Evolutionary conservation across 2,113 vertebrate genomes (phyloP), one percentile per base, ranked within the genome.

Genomic region (Zosterops borbonicus): DNA sequence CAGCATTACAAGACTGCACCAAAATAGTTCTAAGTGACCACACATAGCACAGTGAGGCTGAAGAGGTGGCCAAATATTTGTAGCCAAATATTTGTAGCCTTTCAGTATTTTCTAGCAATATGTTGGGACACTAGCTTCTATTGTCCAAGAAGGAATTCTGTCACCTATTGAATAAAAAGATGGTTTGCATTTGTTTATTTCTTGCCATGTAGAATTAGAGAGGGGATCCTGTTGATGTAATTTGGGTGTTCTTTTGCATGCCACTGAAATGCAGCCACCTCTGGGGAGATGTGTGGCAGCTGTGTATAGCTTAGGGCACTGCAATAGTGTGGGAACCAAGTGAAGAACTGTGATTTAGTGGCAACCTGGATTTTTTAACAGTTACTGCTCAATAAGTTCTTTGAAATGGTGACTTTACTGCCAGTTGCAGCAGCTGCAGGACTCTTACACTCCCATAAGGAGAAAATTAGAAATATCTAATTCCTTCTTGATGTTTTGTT

Each of bases 361-460:
- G 69, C 83, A 95, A 95, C 95, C 90, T 95, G 85, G 84, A 78
- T 83, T 91, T 95, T 94, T 90, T 86, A 92, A 83, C 75, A 86
- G 75, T 95, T 86, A 94, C 71, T 95, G 71, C 90, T 95, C 84
- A 95, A 67, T 91, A 87, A 85, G 91, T 94, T 92, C 89, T 95
- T 94, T 96, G 87, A 94, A 97, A 94, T 88, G 35, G 67, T 97
- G 92, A 81, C 85, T 95, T 96, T 95, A 93, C 75, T 95, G 87
- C 75, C 79, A 92, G 67, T 96, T 88, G 56, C 47, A 94, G 79
- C 96, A 96, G 96, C 93, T 94, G 93, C 88, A 92, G 90, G 84
- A 70, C 82, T 86, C 59, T 76, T 37, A 50, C 7, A 64, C 39
- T 93, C 52, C 55, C 92, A 94, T 86, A 80, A 88, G 47, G 63